Evolutionary conservation across 1,140 invertebrate genomes (phyloP), one percentile per base, ranked within the genome.

Genomic region (Heliconius himera): DNA sequence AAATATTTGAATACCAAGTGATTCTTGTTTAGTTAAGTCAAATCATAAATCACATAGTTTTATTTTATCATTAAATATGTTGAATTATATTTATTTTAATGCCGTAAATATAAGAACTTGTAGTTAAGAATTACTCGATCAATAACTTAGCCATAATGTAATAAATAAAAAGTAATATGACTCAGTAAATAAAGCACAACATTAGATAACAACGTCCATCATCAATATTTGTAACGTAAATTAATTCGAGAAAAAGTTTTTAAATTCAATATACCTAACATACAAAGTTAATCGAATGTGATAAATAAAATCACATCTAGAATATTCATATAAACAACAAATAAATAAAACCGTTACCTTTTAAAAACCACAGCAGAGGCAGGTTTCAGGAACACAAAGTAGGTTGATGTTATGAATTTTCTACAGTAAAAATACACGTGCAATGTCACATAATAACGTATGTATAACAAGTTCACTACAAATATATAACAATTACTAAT

Each of bases 381-480:
- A 91, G 87, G 89, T 90, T 89, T 88, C 91, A 90, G 88, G 91
- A 92, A 94, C 90, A 90, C 90, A 90, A 93, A 89, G 88, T 92
- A 91, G 86, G 87, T 88, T 88, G 85, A 85, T 84, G 85, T 84
- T 86, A 84, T 82, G 81, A 86, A 87, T 80, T 81, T 41, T 78
- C 71, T 85, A 85, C 80, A 86, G 84, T 82, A 87, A 90, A 86
- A 86, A 88, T 82, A 84, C 87, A 88, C 86, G 79, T 84, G 83
- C 80, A 84, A 82, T 79, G 81, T 84, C 86, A 87, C 85, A 85
- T 77, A 84, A 83, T 81, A 85, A 89, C 73, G 85, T 84, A 72
- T 81, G 81, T 88, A 86, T 70, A 85, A 88, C 84, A 90, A 84
- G 88, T 84, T 79, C 85, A 90, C 83, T 89, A 92, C 84, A 87